Percentiles rank a stretch among this genome's conserved stretches.
Evolutionary conservation across 2,797 vertebrate species (phyloP).

Genomic region (Falco novaeseelandiae): DNA sequence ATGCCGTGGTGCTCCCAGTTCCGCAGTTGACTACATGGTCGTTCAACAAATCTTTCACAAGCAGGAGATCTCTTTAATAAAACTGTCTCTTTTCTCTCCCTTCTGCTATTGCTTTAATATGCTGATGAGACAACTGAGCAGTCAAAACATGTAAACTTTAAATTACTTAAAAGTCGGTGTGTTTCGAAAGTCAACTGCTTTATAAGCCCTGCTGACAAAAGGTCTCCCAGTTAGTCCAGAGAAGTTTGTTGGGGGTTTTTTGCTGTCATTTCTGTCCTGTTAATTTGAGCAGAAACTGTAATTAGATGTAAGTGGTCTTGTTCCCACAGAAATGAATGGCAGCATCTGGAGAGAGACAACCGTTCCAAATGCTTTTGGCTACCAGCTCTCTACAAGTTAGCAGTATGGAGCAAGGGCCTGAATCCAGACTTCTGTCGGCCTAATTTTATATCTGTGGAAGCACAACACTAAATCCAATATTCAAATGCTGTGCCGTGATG

Average conservation of each 20-base stretch:
- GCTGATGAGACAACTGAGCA: background rate
- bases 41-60: background rate
- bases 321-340: conserved; percentile 87
- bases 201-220: conserved; percentile 39
- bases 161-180: conserved; percentile 45
- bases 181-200: conserved; percentile 55
- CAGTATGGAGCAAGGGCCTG: conserved; percentile 76
- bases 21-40: accelerated
- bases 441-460: conserved; percentile 80
- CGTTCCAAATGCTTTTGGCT: conserved; percentile 85
- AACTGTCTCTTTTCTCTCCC: background rate
- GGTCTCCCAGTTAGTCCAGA: conserved; percentile 53
- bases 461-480: conserved; percentile 79
- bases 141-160: conserved; percentile 3
- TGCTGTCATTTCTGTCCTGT: conserved; percentile 82
- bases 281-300: conserved; percentile 86
- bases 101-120: background rate
- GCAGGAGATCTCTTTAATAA: background rate
- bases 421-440: conserved; percentile 83
- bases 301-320: conserved; percentile 84
- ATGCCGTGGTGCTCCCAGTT: background rate
- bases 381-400: conserved; percentile 72
- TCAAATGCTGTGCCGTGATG: conserved; percentile 68
- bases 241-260: background rate
- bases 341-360: conserved; percentile 83